These are phyloP conservation scores for Trichomalopsis sarcophagae DNA, from an alignment of 1,140 invertebrate species.

Conservation along the genomic window DNA sequence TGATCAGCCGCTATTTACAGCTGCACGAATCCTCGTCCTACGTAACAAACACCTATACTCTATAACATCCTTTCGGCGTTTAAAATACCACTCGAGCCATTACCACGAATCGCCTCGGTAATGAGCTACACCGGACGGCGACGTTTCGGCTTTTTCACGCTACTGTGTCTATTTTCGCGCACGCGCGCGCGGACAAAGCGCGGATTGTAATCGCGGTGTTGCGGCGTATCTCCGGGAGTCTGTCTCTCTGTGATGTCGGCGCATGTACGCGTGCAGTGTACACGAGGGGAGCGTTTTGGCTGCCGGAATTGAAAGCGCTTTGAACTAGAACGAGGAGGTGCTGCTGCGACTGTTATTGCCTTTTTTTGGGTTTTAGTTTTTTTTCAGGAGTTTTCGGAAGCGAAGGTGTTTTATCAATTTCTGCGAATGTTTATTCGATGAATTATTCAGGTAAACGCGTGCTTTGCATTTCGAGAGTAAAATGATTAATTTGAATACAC, in stretches of 20 bases:
- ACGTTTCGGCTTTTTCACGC: background rate
- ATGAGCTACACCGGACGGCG: conserved; percentile 9
- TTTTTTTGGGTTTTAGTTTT: background rate
- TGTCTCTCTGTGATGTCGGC: too few relatives aligned
- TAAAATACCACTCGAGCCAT: background rate
- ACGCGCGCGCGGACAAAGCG: conserved; percentile 13
- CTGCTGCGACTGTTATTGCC: background rate
- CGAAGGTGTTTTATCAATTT: too few relatives aligned
- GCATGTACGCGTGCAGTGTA: background rate
- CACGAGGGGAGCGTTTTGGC: background rate
- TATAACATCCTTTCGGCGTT: background rate
- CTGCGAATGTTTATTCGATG: too few relatives aligned
- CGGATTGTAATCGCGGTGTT: conserved; percentile 34
- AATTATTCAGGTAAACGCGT: too few relatives aligned
- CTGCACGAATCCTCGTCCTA: too few relatives aligned
- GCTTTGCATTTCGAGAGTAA: too few relatives aligned
- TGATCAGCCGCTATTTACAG: background rate
- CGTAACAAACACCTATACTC: background rate
- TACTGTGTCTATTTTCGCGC: background rate
- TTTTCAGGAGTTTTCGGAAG: background rate
- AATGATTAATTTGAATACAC: too few relatives aligned
- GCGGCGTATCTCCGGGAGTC: conserved; percentile 19
- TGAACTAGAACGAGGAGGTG: background rate
- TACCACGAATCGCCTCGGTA: background rate
- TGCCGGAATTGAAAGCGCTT: background rate